phyloP scores from a whole-genome alignment of 2,888 invertebrate species.

The Nematopogon swammerdamellus region DNA sequence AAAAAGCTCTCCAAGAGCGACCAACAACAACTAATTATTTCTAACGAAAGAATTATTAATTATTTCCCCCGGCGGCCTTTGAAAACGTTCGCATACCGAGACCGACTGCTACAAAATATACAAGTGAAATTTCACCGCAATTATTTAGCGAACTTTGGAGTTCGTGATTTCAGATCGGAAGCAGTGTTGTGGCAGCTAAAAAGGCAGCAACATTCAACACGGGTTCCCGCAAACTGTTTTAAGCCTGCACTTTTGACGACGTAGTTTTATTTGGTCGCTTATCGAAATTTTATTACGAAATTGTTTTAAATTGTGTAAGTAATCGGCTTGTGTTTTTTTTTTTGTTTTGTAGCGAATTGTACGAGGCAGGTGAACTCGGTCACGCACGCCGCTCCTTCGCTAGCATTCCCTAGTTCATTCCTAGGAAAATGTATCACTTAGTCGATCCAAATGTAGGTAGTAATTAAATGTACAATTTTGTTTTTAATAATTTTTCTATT shows the following conservation, averaged over 20 bases:
- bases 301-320: not conserved
- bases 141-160: not conserved
- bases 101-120: not conserved
- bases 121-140: not conserved
- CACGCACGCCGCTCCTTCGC: too few species aligned
- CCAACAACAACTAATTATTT: not conserved
- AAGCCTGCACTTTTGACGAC: not conserved
- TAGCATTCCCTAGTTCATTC: too few species aligned
- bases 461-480: too few species aligned
- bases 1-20: too few species aligned
- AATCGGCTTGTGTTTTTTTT: not conserved
- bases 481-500: too few species aligned
- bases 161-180: not conserved
- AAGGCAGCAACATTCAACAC: not conserved
- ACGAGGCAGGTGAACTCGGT: too few species aligned
- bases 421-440: too few species aligned
- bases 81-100: not conserved
- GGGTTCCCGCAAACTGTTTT: not conserved
- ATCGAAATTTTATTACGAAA: not conserved
- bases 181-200: not conserved
- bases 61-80: not conserved
- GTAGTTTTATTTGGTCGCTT: not conserved
- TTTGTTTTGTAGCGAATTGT: too few species aligned
- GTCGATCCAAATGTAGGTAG: too few species aligned
- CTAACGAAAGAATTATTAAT: not conserved